These are phyloP conservation scores for Anticlea derivata DNA, from an alignment of 2,888 invertebrate species.

Conservation along the genomic window DNA sequence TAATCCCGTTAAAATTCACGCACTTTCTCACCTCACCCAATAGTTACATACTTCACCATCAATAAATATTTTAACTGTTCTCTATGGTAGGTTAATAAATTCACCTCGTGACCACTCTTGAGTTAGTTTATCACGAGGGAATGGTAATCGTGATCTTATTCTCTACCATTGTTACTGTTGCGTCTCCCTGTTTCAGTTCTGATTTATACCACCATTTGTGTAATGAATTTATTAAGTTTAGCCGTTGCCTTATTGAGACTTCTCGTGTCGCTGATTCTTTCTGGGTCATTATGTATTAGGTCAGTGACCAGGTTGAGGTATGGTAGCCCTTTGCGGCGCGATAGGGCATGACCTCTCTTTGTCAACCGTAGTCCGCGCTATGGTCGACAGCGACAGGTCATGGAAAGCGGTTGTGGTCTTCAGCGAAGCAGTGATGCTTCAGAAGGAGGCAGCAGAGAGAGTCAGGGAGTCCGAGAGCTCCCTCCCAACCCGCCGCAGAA, in stretches of 20 bases:
- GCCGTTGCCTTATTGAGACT: conserved; percentile 40
- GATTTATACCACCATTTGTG: conserved; percentile 48
- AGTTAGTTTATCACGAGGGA: conserved; percentile 58
- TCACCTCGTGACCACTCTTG: conserved; percentile 66
- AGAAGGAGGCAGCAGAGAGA: no score
- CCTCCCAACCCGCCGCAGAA: no score
- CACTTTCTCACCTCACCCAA: conserved; percentile 18
- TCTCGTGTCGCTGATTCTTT: conserved; percentile 26
- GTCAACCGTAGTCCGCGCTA: no score
- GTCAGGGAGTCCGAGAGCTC: no score
- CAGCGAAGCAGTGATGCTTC: no score
- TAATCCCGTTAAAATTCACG: no score
- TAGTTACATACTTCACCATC: conserved; percentile 50
- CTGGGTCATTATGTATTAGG: no score
- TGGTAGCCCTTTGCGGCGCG: no score
- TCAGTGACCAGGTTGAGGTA: no score
- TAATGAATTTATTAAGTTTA: conserved; percentile 64
- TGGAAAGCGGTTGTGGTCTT: no score
- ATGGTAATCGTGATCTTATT: conserved; percentile 41
- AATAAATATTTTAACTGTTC: conserved; percentile 63
- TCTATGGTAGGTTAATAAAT: conserved; percentile 69
- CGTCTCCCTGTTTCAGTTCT: conserved; percentile 43
- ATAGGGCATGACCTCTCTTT: no score
- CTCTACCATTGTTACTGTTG: conserved; percentile 41
- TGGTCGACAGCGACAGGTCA: no score